Evolutionary conservation across 2,888 invertebrate species (phyloP).

Genomic region (Xylocampa areola): DNA sequence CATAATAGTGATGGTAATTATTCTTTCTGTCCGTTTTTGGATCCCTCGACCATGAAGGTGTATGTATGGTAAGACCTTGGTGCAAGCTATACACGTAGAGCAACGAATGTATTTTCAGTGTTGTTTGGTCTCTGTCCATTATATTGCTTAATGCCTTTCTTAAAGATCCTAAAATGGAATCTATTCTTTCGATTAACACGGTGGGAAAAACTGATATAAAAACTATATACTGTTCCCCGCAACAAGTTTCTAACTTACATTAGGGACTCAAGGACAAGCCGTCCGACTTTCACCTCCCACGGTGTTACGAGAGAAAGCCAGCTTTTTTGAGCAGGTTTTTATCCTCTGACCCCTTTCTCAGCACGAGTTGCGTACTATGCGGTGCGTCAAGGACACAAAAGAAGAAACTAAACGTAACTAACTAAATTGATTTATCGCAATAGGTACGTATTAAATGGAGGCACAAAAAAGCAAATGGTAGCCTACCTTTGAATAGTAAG

Average conservation of each 20-base stretch:
- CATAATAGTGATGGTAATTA: constrained; percentile 75
- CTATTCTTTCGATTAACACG: constrained; percentile 33
- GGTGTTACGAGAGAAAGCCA: constrained; percentile 77
- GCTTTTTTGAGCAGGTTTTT: constrained; percentile 67
- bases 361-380: constrained; percentile 50
- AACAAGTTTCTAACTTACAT: constrained; percentile 67
- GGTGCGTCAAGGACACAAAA: constrained; percentile 47
- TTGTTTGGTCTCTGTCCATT: constrained; percentile 27
- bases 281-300: constrained; percentile 84
- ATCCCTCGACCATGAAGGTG: constrained; percentile 63
- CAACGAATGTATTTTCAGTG: constrained; percentile 29
- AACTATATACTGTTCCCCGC: constrained; percentile 54
- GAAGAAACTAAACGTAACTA: constrained; percentile 13
- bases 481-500: constrained; percentile 56
- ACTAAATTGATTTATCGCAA: constrained; percentile 32
- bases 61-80: constrained; percentile 55
- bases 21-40: constrained; percentile 71
- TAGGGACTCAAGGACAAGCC: constrained; percentile 78
- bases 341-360: constrained; percentile 69
- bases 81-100: constrained; percentile 56
- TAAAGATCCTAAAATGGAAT: constrained; percentile 27
- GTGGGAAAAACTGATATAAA: constrained; percentile 38
- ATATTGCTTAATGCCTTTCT: constrained; percentile 26
- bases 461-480: constrained; percentile 58
- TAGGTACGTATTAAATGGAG: constrained; percentile 24